These are phyloP conservation scores for Acanthis flammea DNA, from an alignment of 2,797 vertebrate species.

Conservation along the genomic window DNA sequence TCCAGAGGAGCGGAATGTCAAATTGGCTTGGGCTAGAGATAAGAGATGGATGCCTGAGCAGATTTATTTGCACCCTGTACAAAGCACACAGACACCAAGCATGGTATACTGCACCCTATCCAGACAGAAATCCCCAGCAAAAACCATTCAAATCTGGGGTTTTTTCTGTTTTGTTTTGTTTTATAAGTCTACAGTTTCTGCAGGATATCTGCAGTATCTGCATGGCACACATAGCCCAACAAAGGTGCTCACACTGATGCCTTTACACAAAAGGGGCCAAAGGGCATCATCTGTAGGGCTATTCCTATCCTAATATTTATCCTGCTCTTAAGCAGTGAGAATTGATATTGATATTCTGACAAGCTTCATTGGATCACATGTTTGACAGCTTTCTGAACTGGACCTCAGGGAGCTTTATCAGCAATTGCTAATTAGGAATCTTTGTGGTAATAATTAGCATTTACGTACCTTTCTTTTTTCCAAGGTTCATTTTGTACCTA, in stretches of 20 bases:
- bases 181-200: neutral
- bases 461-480: neutral
- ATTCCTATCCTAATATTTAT: neutral
- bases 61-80: neutral
- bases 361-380: neutral
- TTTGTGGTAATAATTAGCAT: neutral
- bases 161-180: neutral
- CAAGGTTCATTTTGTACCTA: neutral
- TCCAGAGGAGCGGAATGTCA: neutral
- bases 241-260: neutral
- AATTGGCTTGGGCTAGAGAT: neutral
- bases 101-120: neutral
- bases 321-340: neutral
- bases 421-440: neutral
- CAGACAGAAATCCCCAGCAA: neutral
- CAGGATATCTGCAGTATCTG: neutral
- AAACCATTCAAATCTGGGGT: accelerated
- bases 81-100: neutral
- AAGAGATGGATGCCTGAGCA: neutral
- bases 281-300: neutral
- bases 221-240: neutral
- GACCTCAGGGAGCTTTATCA: neutral
- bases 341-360: neutral
- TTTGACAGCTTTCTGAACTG: neutral
- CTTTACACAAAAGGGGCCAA: neutral